Conservation (phyloP, 2,113 vertebrate genomes). For the Bos javanicus region DNA sequence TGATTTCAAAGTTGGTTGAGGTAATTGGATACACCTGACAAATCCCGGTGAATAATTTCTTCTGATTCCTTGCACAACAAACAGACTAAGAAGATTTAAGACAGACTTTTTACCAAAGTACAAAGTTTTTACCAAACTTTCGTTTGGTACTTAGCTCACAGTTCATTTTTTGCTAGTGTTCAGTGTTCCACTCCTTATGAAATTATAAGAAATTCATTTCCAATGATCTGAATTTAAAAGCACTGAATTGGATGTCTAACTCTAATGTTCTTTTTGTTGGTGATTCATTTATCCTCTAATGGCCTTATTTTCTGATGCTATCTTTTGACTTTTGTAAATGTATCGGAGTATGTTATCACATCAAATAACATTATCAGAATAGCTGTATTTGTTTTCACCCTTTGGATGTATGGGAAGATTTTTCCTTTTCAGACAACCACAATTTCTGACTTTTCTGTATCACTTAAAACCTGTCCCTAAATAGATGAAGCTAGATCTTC, state of each 20-base stretch:
- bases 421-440: not conserved
- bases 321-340: not conserved
- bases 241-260: not conserved
- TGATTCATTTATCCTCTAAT: not conserved
- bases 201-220: not conserved
- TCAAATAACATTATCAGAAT: not conserved
- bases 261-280: not conserved
- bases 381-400: not conserved
- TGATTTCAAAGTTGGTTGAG: not conserved
- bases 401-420: not conserved
- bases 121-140: not conserved
- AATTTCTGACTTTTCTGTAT: not conserved
- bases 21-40: not conserved
- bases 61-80: not conserved
- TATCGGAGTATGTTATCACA: not conserved
- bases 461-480: not conserved
- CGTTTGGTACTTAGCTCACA: not conserved
- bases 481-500: not conserved
- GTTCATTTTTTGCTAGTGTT: not conserved
- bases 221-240: not conserved
- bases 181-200: not conserved
- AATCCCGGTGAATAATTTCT: not conserved
- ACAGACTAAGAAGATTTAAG: not conserved
- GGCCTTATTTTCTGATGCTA: not conserved
- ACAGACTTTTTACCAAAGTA: not conserved